Percentiles rank a stretch among this genome's conserved stretches.
Evolutionary conservation across 2,888 invertebrate genomes (phyloP).

Genomic region (Dendrolimus pini): DNA sequence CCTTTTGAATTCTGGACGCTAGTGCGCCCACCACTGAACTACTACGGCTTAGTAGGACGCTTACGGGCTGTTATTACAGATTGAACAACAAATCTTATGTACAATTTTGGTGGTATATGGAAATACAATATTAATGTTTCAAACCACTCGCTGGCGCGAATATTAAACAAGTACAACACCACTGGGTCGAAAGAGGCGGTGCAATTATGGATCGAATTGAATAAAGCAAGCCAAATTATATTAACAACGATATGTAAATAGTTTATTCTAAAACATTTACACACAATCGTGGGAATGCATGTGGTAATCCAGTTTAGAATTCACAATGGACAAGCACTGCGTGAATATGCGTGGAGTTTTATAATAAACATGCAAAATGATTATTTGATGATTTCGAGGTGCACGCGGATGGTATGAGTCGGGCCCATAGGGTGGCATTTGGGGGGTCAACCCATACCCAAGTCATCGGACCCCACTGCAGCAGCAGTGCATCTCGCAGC

Average conservation of each 20-base stretch:
- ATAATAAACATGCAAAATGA: conserved; percentile 72
- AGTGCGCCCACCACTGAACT: too few species aligned
- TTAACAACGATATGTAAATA: conserved; percentile 47
- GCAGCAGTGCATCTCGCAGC: conserved; percentile 58
- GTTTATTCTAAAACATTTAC: conserved; percentile 49
- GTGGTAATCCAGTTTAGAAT: conserved; percentile 19
- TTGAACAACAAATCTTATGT: too few species aligned
- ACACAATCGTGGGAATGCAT: conserved; percentile 12
- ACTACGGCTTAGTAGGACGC: too few species aligned
- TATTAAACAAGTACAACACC: conserved; percentile 8
- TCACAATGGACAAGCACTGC: conserved; percentile 17
- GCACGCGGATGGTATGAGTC: conserved; percentile 53
- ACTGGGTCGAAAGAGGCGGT: conserved; percentile 9
- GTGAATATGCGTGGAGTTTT: conserved; percentile 39
- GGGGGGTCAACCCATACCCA: conserved; percentile 43
- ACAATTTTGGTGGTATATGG: too few species aligned
- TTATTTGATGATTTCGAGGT: conserved; percentile 74
- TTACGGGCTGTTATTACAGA: too few species aligned
- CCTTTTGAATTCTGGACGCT: too few species aligned
- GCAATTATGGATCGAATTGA: conserved; percentile 43
- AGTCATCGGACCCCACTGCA: conserved; percentile 43
- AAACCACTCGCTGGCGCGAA: conserved; percentile 1
- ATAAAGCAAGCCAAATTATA: conserved; percentile 38
- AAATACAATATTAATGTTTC: not conserved
- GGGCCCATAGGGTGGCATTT: conserved; percentile 18